Percentiles rank a stretch among this genome's conserved stretches.
phyloP scores from a whole-genome alignment of 2,888 invertebrate species.

The Leptogaster cylindrica region DNA sequence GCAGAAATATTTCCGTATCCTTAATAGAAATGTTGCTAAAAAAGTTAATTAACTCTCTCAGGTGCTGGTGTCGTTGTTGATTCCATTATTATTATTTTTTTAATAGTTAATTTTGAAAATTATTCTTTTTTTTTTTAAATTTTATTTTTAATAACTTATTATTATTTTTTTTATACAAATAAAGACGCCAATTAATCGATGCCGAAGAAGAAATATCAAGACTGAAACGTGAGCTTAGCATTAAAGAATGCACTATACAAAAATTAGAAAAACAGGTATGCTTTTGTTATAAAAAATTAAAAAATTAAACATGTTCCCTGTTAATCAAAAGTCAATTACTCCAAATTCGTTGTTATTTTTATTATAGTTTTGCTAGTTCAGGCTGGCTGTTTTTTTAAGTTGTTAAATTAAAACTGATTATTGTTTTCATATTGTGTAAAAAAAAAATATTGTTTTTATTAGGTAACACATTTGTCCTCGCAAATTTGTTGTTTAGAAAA shows the following conservation, averaged over 20 bases:
- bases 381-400: neutral
- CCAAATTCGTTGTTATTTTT: too few species aligned
- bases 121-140: conserved; percentile 45
- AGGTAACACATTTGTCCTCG: conserved; percentile 62
- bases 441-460: too few species aligned
- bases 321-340: conserved; percentile 1
- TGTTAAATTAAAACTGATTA: neutral
- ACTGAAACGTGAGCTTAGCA: conserved; percentile 70
- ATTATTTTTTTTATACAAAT: conserved; percentile 24
- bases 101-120: conserved; percentile 42
- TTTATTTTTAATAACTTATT: conserved; percentile 34
- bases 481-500: conserved; percentile 70
- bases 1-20: neutral
- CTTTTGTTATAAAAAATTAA: too few species aligned
- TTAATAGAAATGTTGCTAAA: conserved; percentile 56
- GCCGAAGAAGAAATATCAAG: conserved; percentile 68
- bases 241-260: conserved; percentile 64
- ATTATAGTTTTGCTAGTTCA: neutral
- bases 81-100: conserved; percentile 23
- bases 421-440: conserved; percentile 2
- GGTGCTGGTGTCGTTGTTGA: conserved; percentile 40
- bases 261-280: conserved; percentile 67
- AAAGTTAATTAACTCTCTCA: conserved; percentile 60
- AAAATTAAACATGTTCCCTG: too few species aligned
- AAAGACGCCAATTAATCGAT: conserved; percentile 63